These are phyloP conservation scores for Tupiocoris notatus DNA, from an alignment of 2,888 invertebrate species.

Conservation along the genomic window DNA sequence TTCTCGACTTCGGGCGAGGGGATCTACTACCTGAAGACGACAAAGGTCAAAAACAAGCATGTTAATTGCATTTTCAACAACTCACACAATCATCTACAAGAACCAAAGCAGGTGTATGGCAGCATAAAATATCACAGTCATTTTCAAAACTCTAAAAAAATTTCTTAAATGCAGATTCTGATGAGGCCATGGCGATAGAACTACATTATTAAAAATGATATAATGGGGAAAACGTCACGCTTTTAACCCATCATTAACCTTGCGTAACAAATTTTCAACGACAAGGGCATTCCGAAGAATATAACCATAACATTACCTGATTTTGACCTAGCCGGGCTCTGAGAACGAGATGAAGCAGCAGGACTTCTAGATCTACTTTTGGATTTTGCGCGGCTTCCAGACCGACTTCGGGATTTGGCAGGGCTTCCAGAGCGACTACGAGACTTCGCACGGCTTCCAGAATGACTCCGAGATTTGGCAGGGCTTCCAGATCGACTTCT, in stretches of 20 bases:
- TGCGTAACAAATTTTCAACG: no score
- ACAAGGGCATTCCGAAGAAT: no score
- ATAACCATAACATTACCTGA: constrained; percentile 9
- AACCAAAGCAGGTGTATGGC: no score
- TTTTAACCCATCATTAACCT: no score
- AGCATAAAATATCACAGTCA: no score
- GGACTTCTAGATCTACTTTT: constrained; percentile 8
- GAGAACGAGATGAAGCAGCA: constrained; percentile 28
- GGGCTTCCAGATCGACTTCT: constrained; percentile 42
- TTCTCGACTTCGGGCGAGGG: constrained; percentile 17
- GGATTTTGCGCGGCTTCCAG: constrained; percentile 3
- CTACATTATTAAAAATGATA: no score
- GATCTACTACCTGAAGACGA: constrained; percentile 23
- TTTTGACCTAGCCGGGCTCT: constrained; percentile 24
- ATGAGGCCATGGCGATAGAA: no score
- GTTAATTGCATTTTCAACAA: neutral
- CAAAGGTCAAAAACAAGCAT: neutral
- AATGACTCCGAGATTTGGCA: constrained; percentile 44
- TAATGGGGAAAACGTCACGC: no score
- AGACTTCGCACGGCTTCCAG: constrained; percentile 47
- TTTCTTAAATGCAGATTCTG: no score
- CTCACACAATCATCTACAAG: no score
- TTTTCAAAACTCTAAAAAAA: no score
- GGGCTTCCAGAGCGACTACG: constrained; percentile 44
- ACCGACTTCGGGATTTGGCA: constrained; percentile 35